These are phyloP conservation scores for Thunnus maccoyii DNA, from an alignment of 2,113 vertebrate species.

Conservation along the genomic window DNA sequence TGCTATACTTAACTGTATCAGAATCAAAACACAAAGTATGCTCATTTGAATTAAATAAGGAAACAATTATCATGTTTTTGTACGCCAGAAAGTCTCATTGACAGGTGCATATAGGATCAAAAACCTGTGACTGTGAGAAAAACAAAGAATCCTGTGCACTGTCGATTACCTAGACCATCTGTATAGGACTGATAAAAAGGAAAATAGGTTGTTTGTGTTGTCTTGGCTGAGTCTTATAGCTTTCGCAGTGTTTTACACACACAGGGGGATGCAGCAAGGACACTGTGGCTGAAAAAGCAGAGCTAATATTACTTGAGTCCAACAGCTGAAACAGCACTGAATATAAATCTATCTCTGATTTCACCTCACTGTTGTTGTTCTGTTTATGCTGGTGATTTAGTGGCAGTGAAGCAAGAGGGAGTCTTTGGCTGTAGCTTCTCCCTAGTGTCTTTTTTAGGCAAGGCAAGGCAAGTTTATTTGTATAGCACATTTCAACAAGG, in stretches of 20 bases:
- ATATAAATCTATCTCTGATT: constrained; percentile 59
- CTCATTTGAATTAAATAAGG: background rate
- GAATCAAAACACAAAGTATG: background rate
- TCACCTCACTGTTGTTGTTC: constrained; percentile 54
- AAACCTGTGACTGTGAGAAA: too few species aligned
- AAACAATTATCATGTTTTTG: too few species aligned
- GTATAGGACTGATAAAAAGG: background rate
- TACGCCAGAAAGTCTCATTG: too few species aligned
- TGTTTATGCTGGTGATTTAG: constrained; percentile 61
- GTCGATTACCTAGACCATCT: background rate
- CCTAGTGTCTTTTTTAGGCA: constrained; percentile 21
- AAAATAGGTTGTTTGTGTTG: constrained; percentile 2
- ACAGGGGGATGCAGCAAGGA: constrained; percentile 25
- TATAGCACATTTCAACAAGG: too few species aligned
- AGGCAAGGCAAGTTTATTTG: too few species aligned
- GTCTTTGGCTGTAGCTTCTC: constrained; percentile 47
- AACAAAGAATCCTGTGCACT: too few species aligned
- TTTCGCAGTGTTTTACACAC: constrained; percentile 22
- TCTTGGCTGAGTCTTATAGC: background rate
- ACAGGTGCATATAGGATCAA: too few species aligned
- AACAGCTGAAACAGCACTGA: constrained; percentile 66
- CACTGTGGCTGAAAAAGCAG: constrained; percentile 44
- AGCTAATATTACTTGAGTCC: constrained; percentile 49
- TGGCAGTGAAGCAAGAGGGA: constrained; percentile 30
- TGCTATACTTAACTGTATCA: background rate